Percentiles rank a stretch among this genome's conserved stretches.
Evolutionary conservation across 2,888 invertebrate genomes (phyloP).

Genomic region (Pristionchus japonicus): DNA sequence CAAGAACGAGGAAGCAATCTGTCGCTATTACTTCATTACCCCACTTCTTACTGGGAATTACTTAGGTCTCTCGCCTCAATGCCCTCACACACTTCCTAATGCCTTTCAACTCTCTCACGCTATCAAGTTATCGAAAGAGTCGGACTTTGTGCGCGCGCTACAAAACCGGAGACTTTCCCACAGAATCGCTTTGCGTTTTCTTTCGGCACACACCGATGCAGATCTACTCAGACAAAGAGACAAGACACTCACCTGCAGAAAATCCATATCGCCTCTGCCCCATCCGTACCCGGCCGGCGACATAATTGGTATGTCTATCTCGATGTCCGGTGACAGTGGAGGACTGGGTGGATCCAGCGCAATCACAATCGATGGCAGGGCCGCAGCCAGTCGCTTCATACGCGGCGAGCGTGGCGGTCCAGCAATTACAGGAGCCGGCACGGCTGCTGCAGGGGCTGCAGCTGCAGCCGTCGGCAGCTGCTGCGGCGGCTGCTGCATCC

Average conservation of each 20-base stretch:
- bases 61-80: neutral
- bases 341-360: slow-evolving; percentile 70
- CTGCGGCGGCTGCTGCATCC: neutral
- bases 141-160: neutral
- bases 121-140: neutral
- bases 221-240: too few relatives aligned
- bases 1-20: neutral
- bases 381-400: slow-evolving; percentile 66
- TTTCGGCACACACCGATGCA: slow-evolving; percentile 28
- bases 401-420: slow-evolving; percentile 50
- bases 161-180: neutral
- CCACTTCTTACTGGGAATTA: neutral
- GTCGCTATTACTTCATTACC: neutral
- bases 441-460: neutral
- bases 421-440: neutral
- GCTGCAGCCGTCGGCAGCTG: neutral
- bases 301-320: slow-evolving; percentile 4
- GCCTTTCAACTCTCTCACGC: neutral
- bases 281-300: neutral
- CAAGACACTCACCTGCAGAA: slow-evolving; percentile 31
- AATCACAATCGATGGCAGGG: slow-evolving; percentile 68
- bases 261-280: slow-evolving; percentile 28
- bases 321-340: slow-evolving; percentile 52
- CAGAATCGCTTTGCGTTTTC: neutral
- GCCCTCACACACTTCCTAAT: too few relatives aligned